These are phyloP conservation scores for Ibidorhyncha struthersii DNA, from an alignment of 2,113 vertebrate species.

Conservation along the genomic window DNA sequence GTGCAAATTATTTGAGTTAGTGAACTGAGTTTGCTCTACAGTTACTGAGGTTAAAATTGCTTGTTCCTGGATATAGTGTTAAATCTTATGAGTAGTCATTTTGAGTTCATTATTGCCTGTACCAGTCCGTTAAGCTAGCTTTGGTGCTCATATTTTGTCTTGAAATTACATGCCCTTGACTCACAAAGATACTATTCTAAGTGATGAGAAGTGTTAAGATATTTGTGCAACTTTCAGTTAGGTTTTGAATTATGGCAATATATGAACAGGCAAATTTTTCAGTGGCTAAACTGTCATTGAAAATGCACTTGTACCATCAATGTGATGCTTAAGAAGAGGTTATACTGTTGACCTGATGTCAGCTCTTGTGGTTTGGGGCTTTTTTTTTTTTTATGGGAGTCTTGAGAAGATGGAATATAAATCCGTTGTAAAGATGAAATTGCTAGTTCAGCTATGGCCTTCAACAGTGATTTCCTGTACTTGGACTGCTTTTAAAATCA, in stretches of 20 bases:
- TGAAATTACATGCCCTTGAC: not conserved
- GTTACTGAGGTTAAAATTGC: conserved; percentile 2
- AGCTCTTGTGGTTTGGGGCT: not conserved
- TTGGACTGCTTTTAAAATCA: not conserved
- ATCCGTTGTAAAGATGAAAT: conserved; percentile 4
- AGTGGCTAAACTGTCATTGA: not conserved
- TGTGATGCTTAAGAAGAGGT: not conserved
- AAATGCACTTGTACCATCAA: not conserved
- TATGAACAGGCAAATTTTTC: not conserved
- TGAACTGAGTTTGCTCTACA: not conserved
- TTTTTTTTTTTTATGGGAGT: not conserved
- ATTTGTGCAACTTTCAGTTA: not conserved
- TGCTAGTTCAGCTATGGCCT: not conserved
- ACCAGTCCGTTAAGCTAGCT: not conserved
- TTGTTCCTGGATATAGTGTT: not conserved
- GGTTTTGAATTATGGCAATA: not conserved
- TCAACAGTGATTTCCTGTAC: not conserved
- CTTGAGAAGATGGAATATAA: conserved; percentile 21
- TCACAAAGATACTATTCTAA: not conserved
- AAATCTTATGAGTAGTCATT: not conserved
- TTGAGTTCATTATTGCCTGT: not conserved
- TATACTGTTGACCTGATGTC: conserved; percentile 12
- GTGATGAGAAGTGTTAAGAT: not conserved
- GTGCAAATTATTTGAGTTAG: not conserved
- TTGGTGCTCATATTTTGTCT: not conserved